phyloP scores from a whole-genome alignment of 2,797 vertebrate species.

The Pseudopleuronectes americanus region DNA sequence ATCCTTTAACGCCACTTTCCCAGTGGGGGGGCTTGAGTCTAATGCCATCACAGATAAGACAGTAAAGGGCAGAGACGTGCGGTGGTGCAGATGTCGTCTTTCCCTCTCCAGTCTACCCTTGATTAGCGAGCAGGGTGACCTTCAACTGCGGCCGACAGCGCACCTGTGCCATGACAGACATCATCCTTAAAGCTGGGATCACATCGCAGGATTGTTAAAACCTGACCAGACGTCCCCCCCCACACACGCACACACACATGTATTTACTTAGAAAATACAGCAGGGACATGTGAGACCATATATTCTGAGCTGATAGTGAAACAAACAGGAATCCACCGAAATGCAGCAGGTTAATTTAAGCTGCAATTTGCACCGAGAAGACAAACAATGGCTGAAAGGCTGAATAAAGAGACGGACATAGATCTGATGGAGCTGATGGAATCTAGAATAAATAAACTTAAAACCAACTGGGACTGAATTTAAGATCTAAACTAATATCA shows the following conservation, averaged over 20 bases:
- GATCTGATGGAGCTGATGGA: no score
- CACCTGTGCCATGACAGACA: conserved; percentile 60
- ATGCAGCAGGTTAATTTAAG: not conserved
- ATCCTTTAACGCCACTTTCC: not conserved
- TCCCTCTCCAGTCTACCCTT: conserved; percentile 17
- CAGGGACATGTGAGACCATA: not conserved
- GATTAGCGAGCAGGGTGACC: conserved; percentile 53
- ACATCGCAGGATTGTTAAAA: conserved; percentile 18
- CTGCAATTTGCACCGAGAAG: no score
- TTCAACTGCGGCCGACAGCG: conserved; percentile 57
- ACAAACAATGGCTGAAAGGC: no score
- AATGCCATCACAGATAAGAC: conserved; percentile 21
- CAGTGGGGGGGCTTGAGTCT: not conserved
- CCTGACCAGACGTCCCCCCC: not conserved
- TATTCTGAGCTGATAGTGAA: not conserved
- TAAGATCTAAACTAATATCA: no score
- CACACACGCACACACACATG: not conserved
- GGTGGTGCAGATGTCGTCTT: conserved; percentile 48
- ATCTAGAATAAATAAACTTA: no score
- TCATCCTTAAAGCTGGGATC: conserved; percentile 22
- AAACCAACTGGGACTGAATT: no score
- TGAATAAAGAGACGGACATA: no score
- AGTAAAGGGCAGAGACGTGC: conserved; percentile 20
- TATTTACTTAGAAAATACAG: not conserved
- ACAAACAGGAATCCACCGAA: not conserved